Percentiles rank a stretch among this genome's conserved stretches.
phyloP scores from a whole-genome alignment of 1,140 invertebrate species.

The Cotesia typhae region DNA sequence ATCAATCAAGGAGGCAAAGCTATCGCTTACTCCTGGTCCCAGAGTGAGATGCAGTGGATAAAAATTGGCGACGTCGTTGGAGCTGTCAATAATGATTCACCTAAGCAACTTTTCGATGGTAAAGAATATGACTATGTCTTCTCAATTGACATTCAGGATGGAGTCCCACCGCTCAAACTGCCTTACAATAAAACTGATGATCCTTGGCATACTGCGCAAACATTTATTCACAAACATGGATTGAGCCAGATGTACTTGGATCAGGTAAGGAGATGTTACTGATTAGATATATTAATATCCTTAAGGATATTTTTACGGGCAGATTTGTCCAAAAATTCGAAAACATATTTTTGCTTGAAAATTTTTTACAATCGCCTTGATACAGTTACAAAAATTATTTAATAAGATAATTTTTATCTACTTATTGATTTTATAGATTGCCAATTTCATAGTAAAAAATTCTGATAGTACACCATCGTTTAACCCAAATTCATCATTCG shows the following conservation, averaged over 20 bases:
- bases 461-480: conserved; percentile 48
- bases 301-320: no score
- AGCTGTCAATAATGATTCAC: conserved; percentile 71
- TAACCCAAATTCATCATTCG: conserved; percentile 65
- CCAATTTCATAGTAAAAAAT: conserved; percentile 94
- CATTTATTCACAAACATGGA: conserved; percentile 89
- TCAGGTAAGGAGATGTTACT: conserved; percentile 70
- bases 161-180: conserved; percentile 85
- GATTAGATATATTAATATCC: no score
- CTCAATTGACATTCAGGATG: conserved; percentile 92
- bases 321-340: no score
- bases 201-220: conserved; percentile 88
- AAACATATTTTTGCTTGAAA: no score
- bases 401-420: conserved; percentile 1
- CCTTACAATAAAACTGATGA: conserved; percentile 91
- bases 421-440: conserved; percentile 71
- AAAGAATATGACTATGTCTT: conserved; percentile 96
- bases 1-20: conserved; percentile 78
- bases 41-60: conserved; percentile 77
- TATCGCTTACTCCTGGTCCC: conserved; percentile 83
- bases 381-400: no score
- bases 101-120: conserved; percentile 84
- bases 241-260: conserved; percentile 90
- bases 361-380: no score
- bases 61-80: conserved; percentile 90